Evolutionary conservation across 2,113 vertebrate species (phyloP).

Genomic region (Grus americana): DNA sequence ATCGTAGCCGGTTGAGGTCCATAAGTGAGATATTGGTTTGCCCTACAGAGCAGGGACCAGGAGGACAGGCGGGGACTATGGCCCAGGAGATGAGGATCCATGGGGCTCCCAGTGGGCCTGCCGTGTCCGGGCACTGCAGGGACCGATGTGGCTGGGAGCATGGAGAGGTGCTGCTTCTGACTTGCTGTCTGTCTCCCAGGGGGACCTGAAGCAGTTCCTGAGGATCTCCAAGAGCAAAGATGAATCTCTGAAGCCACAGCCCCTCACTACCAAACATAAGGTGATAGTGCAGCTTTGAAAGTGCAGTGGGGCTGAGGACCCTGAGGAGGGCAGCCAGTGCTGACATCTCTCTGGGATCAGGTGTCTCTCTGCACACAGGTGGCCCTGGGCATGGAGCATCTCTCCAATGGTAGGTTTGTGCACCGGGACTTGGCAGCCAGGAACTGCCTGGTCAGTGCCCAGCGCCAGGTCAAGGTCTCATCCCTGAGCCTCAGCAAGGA

Average conservation of each 20-base stretch:
- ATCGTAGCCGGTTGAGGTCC: background rate
- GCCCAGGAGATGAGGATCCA: background rate
- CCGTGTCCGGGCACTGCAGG: background rate
- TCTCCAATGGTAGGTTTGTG: slow-evolving; percentile 93
- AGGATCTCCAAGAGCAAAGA: slow-evolving; percentile 95
- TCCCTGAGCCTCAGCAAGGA: slow-evolving; percentile 95
- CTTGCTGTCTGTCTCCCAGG: slow-evolving; percentile 70
- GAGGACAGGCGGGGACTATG: background rate
- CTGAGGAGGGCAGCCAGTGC: background rate
- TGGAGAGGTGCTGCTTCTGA: background rate
- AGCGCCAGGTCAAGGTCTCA: slow-evolving; percentile 91
- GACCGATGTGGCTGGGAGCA: background rate
- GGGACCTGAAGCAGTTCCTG: slow-evolving; percentile 96
- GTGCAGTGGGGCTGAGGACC: background rate
- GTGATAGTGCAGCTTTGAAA: slow-evolving; percentile 64
- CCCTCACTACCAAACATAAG: slow-evolving; percentile 94
- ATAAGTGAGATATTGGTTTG: background rate
- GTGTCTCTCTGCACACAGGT: slow-evolving; percentile 92
- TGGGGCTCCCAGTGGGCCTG: background rate
- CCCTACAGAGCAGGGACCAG: background rate
- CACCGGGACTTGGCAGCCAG: slow-evolving; percentile 94
- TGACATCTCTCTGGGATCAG: slow-evolving; percentile 66
- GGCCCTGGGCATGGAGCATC: slow-evolving; percentile 94
- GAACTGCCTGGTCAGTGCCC: slow-evolving; percentile 92
- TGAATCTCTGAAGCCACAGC: slow-evolving; percentile 90